A percentile compares a stretch with the other conserved stretches of the same genome.
phyloP scores from a whole-genome alignment of 2,113 vertebrate species.

The Pardalotus punctatus region DNA sequence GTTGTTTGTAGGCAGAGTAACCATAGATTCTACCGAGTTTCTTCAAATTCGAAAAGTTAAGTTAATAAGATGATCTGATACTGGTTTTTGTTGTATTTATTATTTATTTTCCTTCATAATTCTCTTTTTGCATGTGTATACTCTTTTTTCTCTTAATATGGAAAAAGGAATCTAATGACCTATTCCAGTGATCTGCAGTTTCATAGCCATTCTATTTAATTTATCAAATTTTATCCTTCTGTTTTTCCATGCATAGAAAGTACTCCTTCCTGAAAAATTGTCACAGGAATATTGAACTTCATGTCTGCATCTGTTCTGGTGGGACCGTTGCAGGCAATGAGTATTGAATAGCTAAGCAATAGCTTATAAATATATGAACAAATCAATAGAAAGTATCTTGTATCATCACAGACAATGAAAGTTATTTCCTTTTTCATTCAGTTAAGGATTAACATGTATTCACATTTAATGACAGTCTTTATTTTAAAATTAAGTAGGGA shows the following conservation, averaged over 20 bases:
- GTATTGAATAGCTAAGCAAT: background rate
- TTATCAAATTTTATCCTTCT: background rate
- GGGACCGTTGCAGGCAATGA: background rate
- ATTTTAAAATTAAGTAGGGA: background rate
- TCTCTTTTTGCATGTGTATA: background rate
- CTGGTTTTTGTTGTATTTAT: background rate
- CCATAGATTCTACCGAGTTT: background rate
- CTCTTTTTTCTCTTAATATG: background rate
- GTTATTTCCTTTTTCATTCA: background rate
- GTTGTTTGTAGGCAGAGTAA: background rate
- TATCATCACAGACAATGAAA: background rate
- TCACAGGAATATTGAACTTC: background rate
- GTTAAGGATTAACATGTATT: background rate
- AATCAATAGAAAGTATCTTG: background rate
- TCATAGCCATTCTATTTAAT: background rate
- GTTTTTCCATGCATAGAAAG: background rate
- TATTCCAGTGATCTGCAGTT: background rate
- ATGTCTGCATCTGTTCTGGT: background rate
- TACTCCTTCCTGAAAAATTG: background rate
- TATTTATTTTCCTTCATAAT: background rate
- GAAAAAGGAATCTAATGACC: background rate
- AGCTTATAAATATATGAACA: background rate
- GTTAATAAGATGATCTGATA: background rate
- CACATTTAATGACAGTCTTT: background rate
- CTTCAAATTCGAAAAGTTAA: background rate